Percentiles rank a stretch among this genome's conserved stretches.
These are phyloP conservation scores for Semaprochilodus insignis DNA, from an alignment of 2,797 vertebrate genomes.

Conservation along the genomic window DNA sequence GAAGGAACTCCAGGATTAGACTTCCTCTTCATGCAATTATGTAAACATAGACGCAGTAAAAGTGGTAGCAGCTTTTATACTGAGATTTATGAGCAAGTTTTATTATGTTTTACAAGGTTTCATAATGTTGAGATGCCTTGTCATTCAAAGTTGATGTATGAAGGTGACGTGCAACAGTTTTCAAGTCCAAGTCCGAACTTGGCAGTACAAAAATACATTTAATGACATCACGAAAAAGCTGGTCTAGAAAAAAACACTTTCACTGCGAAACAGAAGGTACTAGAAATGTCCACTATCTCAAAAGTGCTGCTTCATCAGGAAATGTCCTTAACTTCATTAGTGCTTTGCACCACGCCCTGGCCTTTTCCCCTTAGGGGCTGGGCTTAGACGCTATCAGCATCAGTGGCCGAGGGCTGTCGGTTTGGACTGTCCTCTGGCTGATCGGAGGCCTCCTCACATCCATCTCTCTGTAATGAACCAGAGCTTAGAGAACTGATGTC, in stretches of 20 bases:
- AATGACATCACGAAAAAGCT: conserved; percentile 18
- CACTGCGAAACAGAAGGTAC: conserved; percentile 39
- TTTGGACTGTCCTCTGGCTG: conserved; percentile 74
- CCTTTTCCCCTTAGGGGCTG: background rate
- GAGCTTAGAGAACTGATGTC: conserved; percentile 76
- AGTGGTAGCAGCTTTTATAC: background rate
- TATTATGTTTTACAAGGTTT: background rate
- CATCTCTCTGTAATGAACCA: conserved; percentile 73
- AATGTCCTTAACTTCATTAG: conserved; percentile 14
- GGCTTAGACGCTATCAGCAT: conserved; percentile 81
- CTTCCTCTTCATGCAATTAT: background rate
- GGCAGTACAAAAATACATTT: conserved; percentile 22
- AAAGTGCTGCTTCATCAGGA: conserved; percentile 68
- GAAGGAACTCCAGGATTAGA: background rate
- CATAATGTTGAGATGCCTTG: background rate
- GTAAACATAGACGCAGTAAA: background rate
- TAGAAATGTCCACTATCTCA: conserved; percentile 40
- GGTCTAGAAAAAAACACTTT: background rate
- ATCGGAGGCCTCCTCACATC: conserved; percentile 70
- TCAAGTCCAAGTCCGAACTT: background rate
- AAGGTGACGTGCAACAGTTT: background rate
- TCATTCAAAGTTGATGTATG: background rate
- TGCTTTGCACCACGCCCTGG: conserved; percentile 49
- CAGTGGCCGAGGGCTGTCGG: conserved; percentile 74
- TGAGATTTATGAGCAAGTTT: background rate